Evolutionary conservation across 2,888 invertebrate species (phyloP).

Genomic region (Catocala nupta): DNA sequence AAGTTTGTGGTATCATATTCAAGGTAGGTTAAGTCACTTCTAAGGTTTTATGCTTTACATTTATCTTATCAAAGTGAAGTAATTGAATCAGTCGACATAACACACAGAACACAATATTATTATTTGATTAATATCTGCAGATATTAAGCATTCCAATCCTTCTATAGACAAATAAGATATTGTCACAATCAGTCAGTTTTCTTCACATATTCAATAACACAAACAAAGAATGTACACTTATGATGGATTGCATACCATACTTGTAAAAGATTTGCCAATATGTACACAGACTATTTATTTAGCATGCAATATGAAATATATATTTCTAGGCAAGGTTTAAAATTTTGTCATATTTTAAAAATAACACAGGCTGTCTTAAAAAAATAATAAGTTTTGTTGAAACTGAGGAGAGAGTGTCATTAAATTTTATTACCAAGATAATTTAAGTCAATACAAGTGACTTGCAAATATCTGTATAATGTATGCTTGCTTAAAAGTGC

Average conservation of each 20-base stretch:
- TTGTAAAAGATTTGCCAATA: conserved; percentile 6
- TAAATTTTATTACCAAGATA: too few relatives aligned
- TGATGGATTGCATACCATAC: conserved; percentile 2
- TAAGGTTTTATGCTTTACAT: conserved; percentile 1
- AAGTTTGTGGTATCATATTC: neutral
- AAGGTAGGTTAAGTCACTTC: neutral
- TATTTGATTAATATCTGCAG: neutral
- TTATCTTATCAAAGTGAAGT: conserved; percentile 6
- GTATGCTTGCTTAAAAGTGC: too few relatives aligned
- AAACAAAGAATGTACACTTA: neutral
- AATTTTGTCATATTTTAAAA: neutral
- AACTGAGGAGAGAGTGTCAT: too few relatives aligned
- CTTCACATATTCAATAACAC: too few relatives aligned
- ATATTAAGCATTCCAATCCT: too few relatives aligned
- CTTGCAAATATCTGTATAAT: too few relatives aligned
- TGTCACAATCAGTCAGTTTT: too few relatives aligned
- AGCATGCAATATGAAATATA: neutral
- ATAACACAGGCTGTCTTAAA: too few relatives aligned
- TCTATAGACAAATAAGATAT: too few relatives aligned
- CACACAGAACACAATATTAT: neutral
- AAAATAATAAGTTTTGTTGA: too few relatives aligned
- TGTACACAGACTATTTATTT: conserved; percentile 7
- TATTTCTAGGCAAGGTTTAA: too few relatives aligned
- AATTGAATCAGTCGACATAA: neutral
- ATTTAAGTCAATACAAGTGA: too few relatives aligned